phyloP scores from a whole-genome alignment of 2,888 invertebrate genomes.

The Mythimna loreyi region DNA sequence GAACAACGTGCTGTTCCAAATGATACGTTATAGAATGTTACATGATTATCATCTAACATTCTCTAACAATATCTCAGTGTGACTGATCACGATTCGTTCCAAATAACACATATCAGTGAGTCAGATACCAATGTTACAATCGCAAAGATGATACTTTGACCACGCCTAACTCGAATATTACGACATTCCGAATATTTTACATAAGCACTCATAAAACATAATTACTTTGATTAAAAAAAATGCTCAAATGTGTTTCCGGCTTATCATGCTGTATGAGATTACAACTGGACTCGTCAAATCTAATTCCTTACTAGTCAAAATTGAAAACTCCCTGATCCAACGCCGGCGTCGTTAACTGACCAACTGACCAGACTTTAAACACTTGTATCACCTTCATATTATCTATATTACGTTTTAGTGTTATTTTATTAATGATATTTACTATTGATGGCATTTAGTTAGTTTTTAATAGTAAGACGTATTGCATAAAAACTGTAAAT shows the following conservation, averaged over 20 bases:
- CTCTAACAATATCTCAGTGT: no score
- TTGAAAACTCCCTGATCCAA: conserved; percentile 33
- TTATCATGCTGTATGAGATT: background rate
- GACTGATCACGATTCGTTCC: no score
- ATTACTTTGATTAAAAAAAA: no score
- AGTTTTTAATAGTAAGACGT: conserved; percentile 34
- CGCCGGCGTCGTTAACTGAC: conserved; percentile 38
- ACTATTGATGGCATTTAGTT: conserved; percentile 54
- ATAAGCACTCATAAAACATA: no score
- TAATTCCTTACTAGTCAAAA: background rate
- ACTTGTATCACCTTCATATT: conserved; percentile 26
- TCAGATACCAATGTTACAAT: no score
- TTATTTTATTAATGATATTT: conserved; percentile 44
- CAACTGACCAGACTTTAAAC: conserved; percentile 32
- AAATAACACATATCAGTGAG: no score
- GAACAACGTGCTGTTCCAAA: no score
- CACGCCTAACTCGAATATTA: no score
- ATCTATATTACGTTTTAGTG: conserved; percentile 36
- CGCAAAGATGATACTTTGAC: no score
- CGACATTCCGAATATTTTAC: no score
- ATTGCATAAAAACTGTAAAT: conserved; percentile 62
- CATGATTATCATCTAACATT: no score
- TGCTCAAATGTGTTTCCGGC: background rate
- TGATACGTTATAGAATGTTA: no score
- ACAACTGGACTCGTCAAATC: background rate